Evolutionary conservation across 2,888 invertebrate species (phyloP), one percentile per base, ranked within the genome.

Genomic region (Lasioglossum villosulum): DNA sequence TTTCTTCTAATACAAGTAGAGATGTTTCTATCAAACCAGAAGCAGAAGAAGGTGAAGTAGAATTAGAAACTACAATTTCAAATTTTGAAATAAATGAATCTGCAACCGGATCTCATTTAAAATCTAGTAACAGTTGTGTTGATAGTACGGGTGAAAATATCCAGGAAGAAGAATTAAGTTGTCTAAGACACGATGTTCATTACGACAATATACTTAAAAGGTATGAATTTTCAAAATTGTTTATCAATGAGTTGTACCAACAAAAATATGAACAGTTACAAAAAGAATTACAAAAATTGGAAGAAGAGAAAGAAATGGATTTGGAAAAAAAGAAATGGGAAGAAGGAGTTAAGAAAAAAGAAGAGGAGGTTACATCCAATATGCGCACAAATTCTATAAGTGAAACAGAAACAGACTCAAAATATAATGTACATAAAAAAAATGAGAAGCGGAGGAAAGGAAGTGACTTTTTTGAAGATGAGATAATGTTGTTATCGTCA

Each of bases 211-310:
- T 87, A n/a, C 27, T 86, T 5, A 77, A 76, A 1, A 79, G 78
- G 16, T 76, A 82, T 72, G 48, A 83, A 8, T 81, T 77, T 66
- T 71, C 80, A 5, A 86, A 90, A 45, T 30, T 68, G 23, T 68
- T 75, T 19, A 87, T 80, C n/a, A 87, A 89, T 37, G 30, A 77
- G 27, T n/a, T 75, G 2, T 89, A 83, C 48, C n/a, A 45, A 14
- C 8, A 80, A 19, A 82, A 87, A 30, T 83, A 75, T 27, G 56
- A 76, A 19, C 66, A 80, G 1, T 12, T 82, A 12, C 2, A 80
- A 16, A 42, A 59, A 63, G 72, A 34, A 30, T 81, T 81, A 34
- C 66, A 74, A 27, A 27, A 59, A 59, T 14, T 63, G 16, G 70
- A 72, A 45, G 16, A 75, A 59, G 14, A 34, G 27, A 12, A 39